A percentile compares a stretch with the other conserved stretches of the same genome.
phyloP scores from a whole-genome alignment of 2,888 invertebrate genomes.

The Antheraea yamamai region DNA sequence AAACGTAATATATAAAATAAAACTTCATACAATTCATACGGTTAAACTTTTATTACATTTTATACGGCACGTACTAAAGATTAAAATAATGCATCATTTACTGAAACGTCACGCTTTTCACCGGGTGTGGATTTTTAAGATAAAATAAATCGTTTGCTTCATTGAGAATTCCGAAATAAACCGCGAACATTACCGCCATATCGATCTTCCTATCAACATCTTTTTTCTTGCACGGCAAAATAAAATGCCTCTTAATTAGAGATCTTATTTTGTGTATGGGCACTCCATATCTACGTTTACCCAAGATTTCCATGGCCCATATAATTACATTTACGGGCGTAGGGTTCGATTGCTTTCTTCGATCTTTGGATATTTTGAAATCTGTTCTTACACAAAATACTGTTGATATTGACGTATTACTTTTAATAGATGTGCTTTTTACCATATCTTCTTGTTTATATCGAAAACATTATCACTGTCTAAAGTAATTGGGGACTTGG shows the following conservation, averaged over 20 bases:
- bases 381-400: constrained; percentile 42
- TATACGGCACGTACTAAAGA: background rate
- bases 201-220: constrained; percentile 52
- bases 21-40: background rate
- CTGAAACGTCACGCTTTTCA: constrained; percentile 80
- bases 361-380: constrained; percentile 42
- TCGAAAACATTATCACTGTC: background rate
- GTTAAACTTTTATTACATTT: background rate
- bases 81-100: background rate
- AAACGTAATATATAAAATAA: background rate
- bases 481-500: background rate
- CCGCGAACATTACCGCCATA: constrained; percentile 45
- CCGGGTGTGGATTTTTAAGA: constrained; percentile 32
- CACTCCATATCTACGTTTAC: constrained; percentile 44
- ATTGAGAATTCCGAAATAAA: constrained; percentile 52
- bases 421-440: constrained; percentile 30
- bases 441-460: background rate
- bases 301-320: constrained; percentile 57
- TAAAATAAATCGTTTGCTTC: constrained; percentile 43
- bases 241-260: constrained; percentile 50
- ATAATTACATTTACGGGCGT: constrained; percentile 55
- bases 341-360: constrained; percentile 35
- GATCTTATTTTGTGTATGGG: constrained; percentile 45
- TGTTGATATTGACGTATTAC: constrained; percentile 38
- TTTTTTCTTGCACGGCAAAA: constrained; percentile 46